Evolutionary conservation across 1,140 invertebrate species (phyloP), one percentile per base, ranked within the genome.

Genomic region (Dinoponera quadriceps): DNA sequence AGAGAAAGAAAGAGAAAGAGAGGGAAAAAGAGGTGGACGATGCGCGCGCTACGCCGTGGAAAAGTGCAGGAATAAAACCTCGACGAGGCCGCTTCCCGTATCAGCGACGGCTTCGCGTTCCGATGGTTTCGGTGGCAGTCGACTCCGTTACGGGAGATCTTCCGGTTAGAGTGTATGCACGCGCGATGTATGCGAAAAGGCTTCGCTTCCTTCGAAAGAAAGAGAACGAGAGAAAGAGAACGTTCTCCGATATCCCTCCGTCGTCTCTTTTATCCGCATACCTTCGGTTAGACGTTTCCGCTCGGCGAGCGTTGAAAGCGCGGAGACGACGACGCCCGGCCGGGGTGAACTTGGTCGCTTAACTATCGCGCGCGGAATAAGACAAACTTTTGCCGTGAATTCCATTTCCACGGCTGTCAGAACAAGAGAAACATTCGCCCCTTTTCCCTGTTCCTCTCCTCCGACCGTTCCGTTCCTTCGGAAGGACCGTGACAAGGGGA

Each of bases 341-440:
- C 20, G 54, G 14, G 71, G 18, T 18, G 63, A 83, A 78, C 66
- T 84, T 60, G 55, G 33, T 71, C 74, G 82, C 54, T 77, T 77
- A 84, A 84, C 82, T 69, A 80, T 84, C 44, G 74, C 16, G 14
- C 25, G 49, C 44, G 60, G 75, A 48, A 60, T 69, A 84, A 59
- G 55, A 84, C 62, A 51, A 80, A 84, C 82, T 84, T 84, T 84
- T 57, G 38, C 74, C 44, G 74, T 80, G 74, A 84, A 84, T 80
- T 84, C 72, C 82, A 84, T 84, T 84, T 84, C 62, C 82, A 84
- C 38, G 59, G 48, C 62, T 62, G 82, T 80, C 74, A 54, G 82
- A 84, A 84, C 65, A 84, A 71, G 82, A 80, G 82, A 80, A 68
- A 80, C 82, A 73, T 83, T 85, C 65, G 22, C 33, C 75, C 44